Evolutionary conservation across 2,113 vertebrate species (phyloP).

Genomic region (Microcebus murinus): DNA sequence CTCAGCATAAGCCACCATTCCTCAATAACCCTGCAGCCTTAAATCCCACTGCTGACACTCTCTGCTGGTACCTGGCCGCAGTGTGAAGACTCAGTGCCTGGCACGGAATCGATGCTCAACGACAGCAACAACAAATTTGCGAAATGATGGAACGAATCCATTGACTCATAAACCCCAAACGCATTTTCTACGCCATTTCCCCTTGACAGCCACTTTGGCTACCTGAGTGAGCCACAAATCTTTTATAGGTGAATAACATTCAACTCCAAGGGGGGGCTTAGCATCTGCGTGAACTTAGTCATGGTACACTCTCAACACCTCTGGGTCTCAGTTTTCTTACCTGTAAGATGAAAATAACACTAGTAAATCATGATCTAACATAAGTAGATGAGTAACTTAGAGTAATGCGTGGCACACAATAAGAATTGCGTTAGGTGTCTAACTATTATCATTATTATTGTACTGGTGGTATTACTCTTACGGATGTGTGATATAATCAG

Average conservation of each 20-base stretch:
- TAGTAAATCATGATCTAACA: neutral
- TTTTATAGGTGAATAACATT: neutral
- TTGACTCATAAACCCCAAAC: neutral
- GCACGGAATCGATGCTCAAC: neutral
- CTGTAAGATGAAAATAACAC: neutral
- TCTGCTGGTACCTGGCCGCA: fast-evolving
- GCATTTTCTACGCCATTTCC: neutral
- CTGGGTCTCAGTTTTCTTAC: neutral
- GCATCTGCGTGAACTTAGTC: neutral
- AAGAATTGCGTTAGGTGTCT: neutral
- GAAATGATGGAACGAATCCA: neutral
- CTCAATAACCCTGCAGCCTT: fast-evolving
- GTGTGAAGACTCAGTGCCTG: neutral
- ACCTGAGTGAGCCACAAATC: neutral
- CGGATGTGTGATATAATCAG: neutral
- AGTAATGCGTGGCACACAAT: neutral
- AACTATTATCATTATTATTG: neutral
- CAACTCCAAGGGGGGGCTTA: neutral
- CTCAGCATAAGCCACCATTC: neutral
- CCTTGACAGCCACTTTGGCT: neutral
- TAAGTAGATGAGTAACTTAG: neutral
- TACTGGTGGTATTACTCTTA: neutral
- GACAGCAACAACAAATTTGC: neutral
- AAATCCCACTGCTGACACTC: too few relatives aligned
- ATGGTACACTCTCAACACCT: neutral